Evolutionary conservation across 2,888 invertebrate genomes (phyloP), one percentile per base, ranked within the genome.

Genomic region (Epirrhoe tristata): DNA sequence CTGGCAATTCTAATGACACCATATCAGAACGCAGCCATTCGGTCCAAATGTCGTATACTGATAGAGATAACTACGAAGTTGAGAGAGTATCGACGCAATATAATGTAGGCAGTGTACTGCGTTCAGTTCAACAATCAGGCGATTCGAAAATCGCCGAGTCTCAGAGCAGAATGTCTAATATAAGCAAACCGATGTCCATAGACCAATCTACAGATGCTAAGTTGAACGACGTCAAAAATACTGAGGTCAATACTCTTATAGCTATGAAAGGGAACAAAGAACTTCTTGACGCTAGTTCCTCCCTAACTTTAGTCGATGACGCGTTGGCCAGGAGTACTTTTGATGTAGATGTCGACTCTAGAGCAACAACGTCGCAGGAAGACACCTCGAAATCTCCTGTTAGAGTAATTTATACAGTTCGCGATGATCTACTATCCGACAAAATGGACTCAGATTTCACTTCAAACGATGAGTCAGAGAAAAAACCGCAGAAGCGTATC

Each of bases 281-380:
- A 12, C 67, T 93, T 6, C 66, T 91, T 0, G 82, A 86, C 56
- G 72, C 77, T 0, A 84, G 81, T 56, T 91, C 93, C 0, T 89
- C 90, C 0, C 71, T 92, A 0, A 92, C 90, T 0, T 61, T 92
- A 14, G 89, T 91, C 0, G 90, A 92, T n/a, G 89, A 90, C 6
- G 76, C 80, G 0, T 14, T 81, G 1, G 60, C 65, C 0, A 70
- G 70, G 6, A 66, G 57, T 0, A 66, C 74, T 0, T 43, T 69
- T 0, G 72, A 77, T 2, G 60, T 50, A 1, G 50, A 57, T 8
- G 17, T 61, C 4, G 32, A 39, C 12, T 60, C 58, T 0, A 52
- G 14, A 36, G 39, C 48, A 4, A 71, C 17, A 0, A 46, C 24
- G 0, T 50, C 57, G 6, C 62, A 51, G 16, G 55, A 58, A 17